phyloP scores from a whole-genome alignment of 1,140 invertebrate genomes.

The Drosophila quadrilineata region DNA sequence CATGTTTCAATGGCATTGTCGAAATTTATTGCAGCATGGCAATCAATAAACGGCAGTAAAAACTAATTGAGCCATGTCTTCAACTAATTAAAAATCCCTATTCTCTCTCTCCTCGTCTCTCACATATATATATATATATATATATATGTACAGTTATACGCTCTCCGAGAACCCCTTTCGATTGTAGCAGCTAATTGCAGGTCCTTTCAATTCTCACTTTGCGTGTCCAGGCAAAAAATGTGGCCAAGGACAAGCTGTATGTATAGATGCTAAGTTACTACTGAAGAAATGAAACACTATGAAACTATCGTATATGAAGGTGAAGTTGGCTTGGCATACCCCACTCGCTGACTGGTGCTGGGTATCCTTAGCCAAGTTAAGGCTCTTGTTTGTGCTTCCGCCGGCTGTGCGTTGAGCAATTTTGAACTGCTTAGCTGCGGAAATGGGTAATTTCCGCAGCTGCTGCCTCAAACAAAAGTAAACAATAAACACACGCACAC shows the following conservation, averaged over 20 bases:
- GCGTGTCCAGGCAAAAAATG: conserved; percentile 23
- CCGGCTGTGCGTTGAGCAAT: conserved; percentile 54
- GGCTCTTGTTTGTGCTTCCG: conserved; percentile 51
- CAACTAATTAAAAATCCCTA: conserved; percentile 62
- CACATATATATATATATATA: not conserved
- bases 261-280: too few relatives aligned
- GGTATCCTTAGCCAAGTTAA: conserved; percentile 40
- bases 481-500: not conserved
- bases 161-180: conserved; percentile 13
- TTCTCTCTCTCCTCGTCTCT: not conserved
- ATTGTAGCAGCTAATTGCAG: conserved; percentile 52
- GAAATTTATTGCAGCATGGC: conserved; percentile 59
- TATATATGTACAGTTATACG: not conserved
- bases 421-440: conserved; percentile 59
- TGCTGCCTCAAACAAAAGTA: conserved; percentile 11
- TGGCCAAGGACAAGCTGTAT: too few relatives aligned
- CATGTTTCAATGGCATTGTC: conserved; percentile 13
- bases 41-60: conserved; percentile 70
- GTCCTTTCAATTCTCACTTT: conserved; percentile 37
- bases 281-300: too few relatives aligned
- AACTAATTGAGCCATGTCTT: conserved; percentile 74
- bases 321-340: too few relatives aligned
- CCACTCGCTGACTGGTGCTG: too few relatives aligned
- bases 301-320: too few relatives aligned
- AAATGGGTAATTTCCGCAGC: conserved; percentile 62